Base-by-base conservation (phyloP, 2,888 invertebrate genomes). In the Drosophila parthenogenetica region DNA sequence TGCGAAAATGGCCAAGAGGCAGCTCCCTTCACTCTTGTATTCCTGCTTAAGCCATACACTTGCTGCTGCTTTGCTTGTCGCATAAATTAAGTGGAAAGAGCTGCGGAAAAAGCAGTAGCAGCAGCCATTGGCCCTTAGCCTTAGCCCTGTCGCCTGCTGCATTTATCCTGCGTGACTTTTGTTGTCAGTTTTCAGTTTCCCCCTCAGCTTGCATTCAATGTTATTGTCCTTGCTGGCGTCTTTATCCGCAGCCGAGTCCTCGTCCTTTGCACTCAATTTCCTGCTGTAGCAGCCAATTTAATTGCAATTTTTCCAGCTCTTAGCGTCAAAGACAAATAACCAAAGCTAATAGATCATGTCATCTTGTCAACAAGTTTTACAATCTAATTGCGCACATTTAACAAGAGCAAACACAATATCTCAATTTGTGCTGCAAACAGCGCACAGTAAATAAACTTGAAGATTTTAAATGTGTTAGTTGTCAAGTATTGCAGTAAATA, bases 331-430 rank as follows among this genome's bases (percentile, higher is more conserved):
- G 85, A 80, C 82, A 84, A 85, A 82, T 84, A 85, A 71, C 87
- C 82, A 66, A 77, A 79, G 84, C 84, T 79, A 83, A 85, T 85
- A 85, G 87, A 87, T 85, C 84, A 87, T 85, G 84, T 87, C 84
- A 85, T 82, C 81, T 67, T 85, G 83, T 87, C 90, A 87, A 87
- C 81, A 79, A 85, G 69, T 77, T 86, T 77, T 72, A 72, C 78
- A 83, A 83, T 80, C 81, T 80, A 81, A 89, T 87, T 89, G 83
- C 72, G 57, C 51, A 69, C 68, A 54, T 87, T 63, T 54, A 81
- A 75, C 85, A 80, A 66, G 49, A 59, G 67, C 25, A 35, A 35
- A 35, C 54, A 46, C 51, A 48, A 50, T 46, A 67, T 48, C 68
- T 69, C 42, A 60, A 79, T 77, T 72, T 74, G 48, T 63, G 13